phyloP scores from a whole-genome alignment of 1,140 invertebrate genomes.

The Varroa destructor region DNA sequence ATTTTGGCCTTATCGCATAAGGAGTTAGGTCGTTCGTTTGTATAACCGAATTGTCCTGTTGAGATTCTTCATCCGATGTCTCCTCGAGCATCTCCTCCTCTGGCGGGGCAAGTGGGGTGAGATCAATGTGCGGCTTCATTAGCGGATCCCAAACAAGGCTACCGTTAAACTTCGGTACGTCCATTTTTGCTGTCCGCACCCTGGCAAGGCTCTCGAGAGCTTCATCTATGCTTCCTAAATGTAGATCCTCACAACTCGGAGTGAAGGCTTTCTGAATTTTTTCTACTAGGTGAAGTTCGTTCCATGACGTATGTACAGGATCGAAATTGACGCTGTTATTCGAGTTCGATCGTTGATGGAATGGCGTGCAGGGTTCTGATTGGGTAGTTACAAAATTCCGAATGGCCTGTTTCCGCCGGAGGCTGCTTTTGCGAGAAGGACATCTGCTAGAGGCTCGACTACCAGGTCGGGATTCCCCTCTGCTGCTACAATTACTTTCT shows the following conservation, averaged over 20 bases:
- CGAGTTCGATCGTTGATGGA: conserved; percentile 8
- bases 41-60: conserved; percentile 6
- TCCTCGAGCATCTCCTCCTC: conserved; percentile 1
- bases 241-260: conserved; percentile 19
- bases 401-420: conserved; percentile 3
- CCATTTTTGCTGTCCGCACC: conserved; percentile 6
- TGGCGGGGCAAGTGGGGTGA: not conserved
- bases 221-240: conserved; percentile 11
- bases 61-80: conserved; percentile 21
- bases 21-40: not conserved
- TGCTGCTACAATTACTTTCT: not conserved
- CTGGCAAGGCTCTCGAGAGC: conserved; percentile 2
- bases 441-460: conserved; percentile 9
- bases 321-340: conserved; percentile 16
- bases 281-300: not conserved
- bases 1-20: not conserved
- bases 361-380: conserved; percentile 21
- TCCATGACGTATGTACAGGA: conserved; percentile 2
- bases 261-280: conserved; percentile 14
- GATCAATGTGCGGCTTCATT: not conserved
- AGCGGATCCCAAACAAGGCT: conserved; percentile 17
- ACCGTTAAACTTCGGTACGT: not conserved
- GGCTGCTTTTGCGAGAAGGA: conserved; percentile 9
- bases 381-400: conserved; percentile 20
- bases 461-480: not conserved